Conservation (phyloP, 1,140 invertebrate species). For the Ceratosolen solmsi region DNA sequence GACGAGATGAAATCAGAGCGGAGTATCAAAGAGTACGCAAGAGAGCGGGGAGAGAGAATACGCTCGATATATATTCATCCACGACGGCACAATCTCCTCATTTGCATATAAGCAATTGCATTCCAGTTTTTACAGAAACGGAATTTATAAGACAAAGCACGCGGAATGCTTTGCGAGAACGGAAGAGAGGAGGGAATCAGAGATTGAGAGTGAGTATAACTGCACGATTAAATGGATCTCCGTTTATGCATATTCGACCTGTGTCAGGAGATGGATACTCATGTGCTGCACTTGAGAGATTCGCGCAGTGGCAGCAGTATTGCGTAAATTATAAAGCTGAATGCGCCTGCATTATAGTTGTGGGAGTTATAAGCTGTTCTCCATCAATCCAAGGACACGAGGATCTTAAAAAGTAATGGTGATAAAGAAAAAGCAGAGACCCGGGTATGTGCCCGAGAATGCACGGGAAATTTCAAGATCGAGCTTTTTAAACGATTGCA, state of each 20-base stretch:
- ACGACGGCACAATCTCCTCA: conserved; percentile 48
- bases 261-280: not conserved
- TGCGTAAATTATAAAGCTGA: conserved; percentile 39
- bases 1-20: conserved; percentile 45
- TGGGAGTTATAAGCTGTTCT: conserved; percentile 16
- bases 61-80: conserved; percentile 39
- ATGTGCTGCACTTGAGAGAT: not conserved
- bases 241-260: conserved; percentile 3
- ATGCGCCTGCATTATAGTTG: conserved; percentile 15
- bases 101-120: conserved; percentile 51
- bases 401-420: not conserved
- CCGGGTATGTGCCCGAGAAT: not conserved
- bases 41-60: not conserved
- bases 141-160: conserved; percentile 51
- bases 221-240: conserved; percentile 29
- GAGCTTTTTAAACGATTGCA: not conserved
- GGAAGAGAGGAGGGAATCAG: too few species aligned
- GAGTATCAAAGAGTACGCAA: conserved; percentile 20
- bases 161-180: not conserved
- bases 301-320: not conserved
- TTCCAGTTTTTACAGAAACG: conserved; percentile 48
- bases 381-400: not conserved
- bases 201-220: not conserved
- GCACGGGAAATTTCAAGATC: not conserved
- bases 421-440: not conserved